These are phyloP conservation scores for Fratercula arctica DNA, from an alignment of 2,797 vertebrate species.

Conservation along the genomic window DNA sequence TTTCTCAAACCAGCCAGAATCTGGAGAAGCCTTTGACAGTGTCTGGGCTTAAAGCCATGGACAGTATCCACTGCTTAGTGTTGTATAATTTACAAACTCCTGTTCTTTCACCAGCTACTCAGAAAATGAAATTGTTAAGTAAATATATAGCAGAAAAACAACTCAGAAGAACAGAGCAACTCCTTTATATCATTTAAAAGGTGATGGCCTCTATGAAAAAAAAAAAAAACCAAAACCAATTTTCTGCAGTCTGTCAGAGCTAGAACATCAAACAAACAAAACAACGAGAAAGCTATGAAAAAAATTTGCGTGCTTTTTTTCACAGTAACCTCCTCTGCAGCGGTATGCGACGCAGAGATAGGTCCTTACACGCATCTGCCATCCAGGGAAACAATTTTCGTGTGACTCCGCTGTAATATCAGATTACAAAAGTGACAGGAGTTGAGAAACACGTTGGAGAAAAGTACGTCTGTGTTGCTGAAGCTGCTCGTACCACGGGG, in stretches of 20 bases:
- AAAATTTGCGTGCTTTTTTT: conserved; percentile 25
- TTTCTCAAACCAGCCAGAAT: conserved; percentile 68
- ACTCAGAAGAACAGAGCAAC: conserved; percentile 43
- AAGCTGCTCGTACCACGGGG: neutral
- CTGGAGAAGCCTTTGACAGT: conserved; percentile 71
- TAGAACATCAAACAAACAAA: conserved; percentile 65
- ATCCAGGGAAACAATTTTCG: conserved; percentile 31
- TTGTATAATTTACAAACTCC: conserved; percentile 79
- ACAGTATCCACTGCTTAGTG: conserved; percentile 68
- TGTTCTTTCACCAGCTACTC: conserved; percentile 77
- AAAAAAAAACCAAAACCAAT: neutral
- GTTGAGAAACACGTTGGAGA: neutral
- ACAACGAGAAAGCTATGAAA: conserved; percentile 53
- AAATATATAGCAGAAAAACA: conserved; percentile 73
- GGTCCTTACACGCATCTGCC: conserved; percentile 35
- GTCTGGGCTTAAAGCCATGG: conserved; percentile 75
- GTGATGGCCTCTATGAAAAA: conserved; percentile 31
- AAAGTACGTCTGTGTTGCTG: accelerated
- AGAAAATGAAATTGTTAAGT: conserved; percentile 73
- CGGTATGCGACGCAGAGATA: neutral
- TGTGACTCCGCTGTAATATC: neutral
- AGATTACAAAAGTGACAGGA: neutral
- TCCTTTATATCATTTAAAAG: conserved; percentile 59
- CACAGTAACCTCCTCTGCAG: neutral
- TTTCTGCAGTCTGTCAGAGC: conserved; percentile 46